phyloP scores from a whole-genome alignment of 2,797 vertebrate genomes.

The Setipinna tenuifilis region DNA sequence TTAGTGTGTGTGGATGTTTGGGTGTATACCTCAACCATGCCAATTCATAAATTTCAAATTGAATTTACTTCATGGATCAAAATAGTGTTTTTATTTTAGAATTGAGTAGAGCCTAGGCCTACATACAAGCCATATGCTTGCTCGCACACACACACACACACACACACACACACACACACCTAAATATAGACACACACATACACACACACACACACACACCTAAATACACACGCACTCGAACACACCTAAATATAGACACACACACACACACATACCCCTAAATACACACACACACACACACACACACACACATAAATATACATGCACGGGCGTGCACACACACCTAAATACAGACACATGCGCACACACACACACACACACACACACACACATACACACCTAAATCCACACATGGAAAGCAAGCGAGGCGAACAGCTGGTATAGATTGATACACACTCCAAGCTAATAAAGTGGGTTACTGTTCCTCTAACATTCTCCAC shows the following conservation, averaged over 20 bases:
- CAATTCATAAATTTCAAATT: neutral
- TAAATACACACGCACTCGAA: neutral
- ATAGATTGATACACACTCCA: constrained; percentile 8
- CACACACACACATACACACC: neutral
- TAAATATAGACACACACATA: too few species aligned
- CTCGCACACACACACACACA: too few species aligned
- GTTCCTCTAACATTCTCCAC: constrained; percentile 6
- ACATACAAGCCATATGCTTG: too few species aligned
- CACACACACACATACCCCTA: neutral
- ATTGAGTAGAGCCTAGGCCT: too few species aligned
- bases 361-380: too few species aligned
- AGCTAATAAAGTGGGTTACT: constrained; percentile 7
- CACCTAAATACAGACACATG: too few species aligned
- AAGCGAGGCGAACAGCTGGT: neutral
- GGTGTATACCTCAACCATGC: neutral
- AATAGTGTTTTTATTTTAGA: neutral
- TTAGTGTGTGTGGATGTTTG: neutral
- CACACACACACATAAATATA: too few species aligned
- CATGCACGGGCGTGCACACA: too few species aligned
- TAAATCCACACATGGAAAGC: too few species aligned
- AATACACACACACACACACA: too few species aligned
- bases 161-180: too few species aligned
- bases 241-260: neutral
- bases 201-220: too few species aligned
- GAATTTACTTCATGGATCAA: neutral